Conservation (phyloP, 2,797 vertebrate species). For the Sebastes glaucus region DNA sequence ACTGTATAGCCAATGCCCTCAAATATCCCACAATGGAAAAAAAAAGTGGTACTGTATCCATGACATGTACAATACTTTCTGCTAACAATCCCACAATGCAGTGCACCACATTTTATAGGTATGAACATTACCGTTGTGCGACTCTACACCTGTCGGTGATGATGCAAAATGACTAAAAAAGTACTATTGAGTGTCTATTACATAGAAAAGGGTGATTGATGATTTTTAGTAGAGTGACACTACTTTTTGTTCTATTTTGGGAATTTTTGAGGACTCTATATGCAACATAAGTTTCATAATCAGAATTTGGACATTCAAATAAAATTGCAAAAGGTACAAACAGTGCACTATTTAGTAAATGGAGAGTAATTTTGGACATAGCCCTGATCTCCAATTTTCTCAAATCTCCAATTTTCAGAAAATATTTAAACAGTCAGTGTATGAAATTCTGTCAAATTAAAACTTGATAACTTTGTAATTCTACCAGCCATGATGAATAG, state of each 20-base stretch:
- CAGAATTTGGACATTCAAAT: neutral
- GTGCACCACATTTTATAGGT: neutral
- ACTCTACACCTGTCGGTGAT: no score
- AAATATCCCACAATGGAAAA: no score
- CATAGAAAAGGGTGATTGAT: neutral
- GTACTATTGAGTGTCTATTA: neutral
- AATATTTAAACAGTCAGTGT: neutral
- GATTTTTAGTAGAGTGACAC: neutral
- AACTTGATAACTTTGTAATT: neutral
- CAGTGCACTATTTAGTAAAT: neutral
- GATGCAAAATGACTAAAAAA: neutral
- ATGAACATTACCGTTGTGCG: neutral
- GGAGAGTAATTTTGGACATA: neutral
- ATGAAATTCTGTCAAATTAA: neutral
- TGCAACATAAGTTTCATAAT: neutral
- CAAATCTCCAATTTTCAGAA: no score
- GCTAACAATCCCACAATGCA: neutral
- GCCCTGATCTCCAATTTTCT: neutral
- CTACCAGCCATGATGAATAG: neutral
- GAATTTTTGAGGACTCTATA: neutral
- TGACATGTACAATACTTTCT: no score
- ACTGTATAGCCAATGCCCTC: no score
- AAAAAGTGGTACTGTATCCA: no score
- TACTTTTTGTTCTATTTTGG: no score
- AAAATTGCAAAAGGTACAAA: neutral